These are phyloP conservation scores for Epinotia brunnichana DNA, from an alignment of 2,888 invertebrate genomes.

Conservation along the genomic window DNA sequence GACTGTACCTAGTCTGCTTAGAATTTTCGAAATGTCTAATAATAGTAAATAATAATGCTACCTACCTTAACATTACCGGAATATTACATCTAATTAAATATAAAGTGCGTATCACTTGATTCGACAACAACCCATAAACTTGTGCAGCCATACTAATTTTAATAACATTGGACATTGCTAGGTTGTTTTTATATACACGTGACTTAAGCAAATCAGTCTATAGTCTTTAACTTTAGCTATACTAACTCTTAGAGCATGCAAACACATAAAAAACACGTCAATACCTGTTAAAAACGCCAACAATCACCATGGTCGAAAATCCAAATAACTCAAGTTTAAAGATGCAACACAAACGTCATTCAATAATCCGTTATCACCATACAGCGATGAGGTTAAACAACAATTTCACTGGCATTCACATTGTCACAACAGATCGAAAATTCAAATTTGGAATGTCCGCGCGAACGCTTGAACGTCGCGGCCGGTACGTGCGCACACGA, in stretches of 20 bases:
- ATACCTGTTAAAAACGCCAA: constrained; percentile 81
- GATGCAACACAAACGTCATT: constrained; percentile 50
- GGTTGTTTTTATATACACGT: background rate
- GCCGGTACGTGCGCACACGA: constrained; percentile 58
- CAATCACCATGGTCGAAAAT: constrained; percentile 81
- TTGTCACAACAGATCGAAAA: constrained; percentile 54
- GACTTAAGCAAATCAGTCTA: background rate
- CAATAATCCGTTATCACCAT: constrained; percentile 63
- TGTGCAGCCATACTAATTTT: too few species aligned
- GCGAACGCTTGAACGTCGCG: constrained; percentile 57
- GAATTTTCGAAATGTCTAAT: too few species aligned
- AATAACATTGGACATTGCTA: too few species aligned
- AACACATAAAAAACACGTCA: constrained; percentile 23
- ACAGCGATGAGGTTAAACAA: constrained; percentile 50
- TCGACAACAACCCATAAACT: background rate
- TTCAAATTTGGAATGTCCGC: constrained; percentile 56
- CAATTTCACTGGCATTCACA: constrained; percentile 27
- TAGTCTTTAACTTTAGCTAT: background rate
- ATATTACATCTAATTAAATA: too few species aligned
- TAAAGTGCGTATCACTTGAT: background rate
- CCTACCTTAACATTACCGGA: too few species aligned
- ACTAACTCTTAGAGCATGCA: background rate
- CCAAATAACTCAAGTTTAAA: constrained; percentile 49
- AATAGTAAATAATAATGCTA: too few species aligned
- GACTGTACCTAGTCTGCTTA: too few species aligned